phyloP scores from a whole-genome alignment of 2,113 vertebrate species.

The Erythrolamprus reginae region DNA sequence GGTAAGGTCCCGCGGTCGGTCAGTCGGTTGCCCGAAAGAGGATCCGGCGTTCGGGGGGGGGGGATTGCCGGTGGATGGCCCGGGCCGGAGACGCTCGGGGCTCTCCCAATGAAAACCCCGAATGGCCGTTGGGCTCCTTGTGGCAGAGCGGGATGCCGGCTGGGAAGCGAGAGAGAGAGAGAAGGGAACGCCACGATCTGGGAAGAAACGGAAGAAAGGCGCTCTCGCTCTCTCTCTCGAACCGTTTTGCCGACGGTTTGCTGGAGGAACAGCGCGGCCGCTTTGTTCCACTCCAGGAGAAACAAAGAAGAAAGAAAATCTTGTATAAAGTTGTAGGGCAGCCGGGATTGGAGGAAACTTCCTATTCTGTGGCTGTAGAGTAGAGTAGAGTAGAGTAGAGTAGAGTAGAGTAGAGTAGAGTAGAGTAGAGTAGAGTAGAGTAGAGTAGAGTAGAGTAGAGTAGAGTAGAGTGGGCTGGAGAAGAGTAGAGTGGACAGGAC shows the following conservation, averaged over 20 bases:
- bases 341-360: background rate
- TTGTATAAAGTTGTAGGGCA: background rate
- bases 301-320: background rate
- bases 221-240: background rate
- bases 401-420: too few species aligned
- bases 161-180: background rate
- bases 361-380: too few species aligned
- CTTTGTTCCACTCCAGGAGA: background rate
- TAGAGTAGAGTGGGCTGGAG: too few species aligned
- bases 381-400: too few species aligned
- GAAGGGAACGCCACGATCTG: background rate
- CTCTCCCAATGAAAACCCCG: too few species aligned
- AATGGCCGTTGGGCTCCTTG: background rate
- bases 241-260: background rate
- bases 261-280: background rate
- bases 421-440: too few species aligned
- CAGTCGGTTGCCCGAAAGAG: background rate
- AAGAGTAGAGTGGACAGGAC: too few species aligned
- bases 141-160: background rate
- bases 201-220: background rate
- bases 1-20: slow-evolving; percentile 68
- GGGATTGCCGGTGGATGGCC: background rate
- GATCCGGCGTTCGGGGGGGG: background rate
- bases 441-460: too few species aligned
- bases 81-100: too few species aligned